Base-by-base conservation (phyloP, 2,888 invertebrate species). In the Ferdinandea cuprea region DNA sequence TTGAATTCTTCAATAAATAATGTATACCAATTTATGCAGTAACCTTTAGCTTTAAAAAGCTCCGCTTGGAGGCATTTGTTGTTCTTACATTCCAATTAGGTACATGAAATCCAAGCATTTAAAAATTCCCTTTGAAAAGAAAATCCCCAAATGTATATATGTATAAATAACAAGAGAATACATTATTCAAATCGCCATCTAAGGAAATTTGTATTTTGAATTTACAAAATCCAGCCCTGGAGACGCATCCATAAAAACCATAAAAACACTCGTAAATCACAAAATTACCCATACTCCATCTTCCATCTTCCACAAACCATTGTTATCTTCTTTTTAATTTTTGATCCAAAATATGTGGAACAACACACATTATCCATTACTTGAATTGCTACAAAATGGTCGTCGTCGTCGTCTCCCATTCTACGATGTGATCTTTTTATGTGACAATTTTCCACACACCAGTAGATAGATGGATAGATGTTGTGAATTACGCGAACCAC, bases 401-500 rank as follows among this genome's bases (percentile, higher is more conserved):
- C n/a, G n/a, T n/a, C n/a, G n/a, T n/a, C n/a, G n/a, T 15, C 7
- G 11, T 32, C 44, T 17, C 44, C 19, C 44, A 8, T 17, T n/a
- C 2, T 25, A 15, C n/a, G 5, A 8, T 11, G 13, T 9, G 68
- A 58, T 25, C 32, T 68, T 68, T 52, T n/a, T n/a, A n/a, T 68
- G 32, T 76, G 35, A 68, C 30, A 15, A 3, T 56, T 32, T 21
- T 25, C 13, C 13, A 17, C 4, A 17, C 32, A 35, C 13, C 13
- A 28, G 2, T 28, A 25, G 8, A 8, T 25, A 2, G 21, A n/a
- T 8, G 13, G 28, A 7, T 17, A 61, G 8, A 21, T 32, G 21
- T 54, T 7, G 42, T 68, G 44, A 50, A 37, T 52, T 52, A 59
- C 42, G 40, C 37, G 42, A 63, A 72, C 32, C 44, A 68, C 17